phyloP scores from a whole-genome alignment of 2,113 vertebrate genomes.

The Oncorhynchus clarkii region DNA sequence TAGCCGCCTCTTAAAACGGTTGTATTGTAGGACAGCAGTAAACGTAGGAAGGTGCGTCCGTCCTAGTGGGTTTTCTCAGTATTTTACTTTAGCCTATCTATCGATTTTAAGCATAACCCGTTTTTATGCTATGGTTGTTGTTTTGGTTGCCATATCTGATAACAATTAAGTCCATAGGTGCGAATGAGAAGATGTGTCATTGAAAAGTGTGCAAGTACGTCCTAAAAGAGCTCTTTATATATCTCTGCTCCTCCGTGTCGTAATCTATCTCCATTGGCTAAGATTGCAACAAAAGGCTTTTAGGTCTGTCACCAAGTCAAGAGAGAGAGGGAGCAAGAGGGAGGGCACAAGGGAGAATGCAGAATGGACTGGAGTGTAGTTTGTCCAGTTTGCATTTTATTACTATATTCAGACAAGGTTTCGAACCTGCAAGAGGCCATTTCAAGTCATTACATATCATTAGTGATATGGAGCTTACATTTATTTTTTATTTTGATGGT shows the following conservation, averaged over 20 bases:
- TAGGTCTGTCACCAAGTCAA: constrained; percentile 89
- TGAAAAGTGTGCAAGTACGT: constrained; percentile 79
- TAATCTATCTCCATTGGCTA: constrained; percentile 95
- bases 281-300: constrained; percentile 92
- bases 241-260: constrained; percentile 91
- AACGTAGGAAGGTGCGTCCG: constrained; percentile 45
- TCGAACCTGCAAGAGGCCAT: not conserved
- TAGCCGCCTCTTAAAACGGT: constrained; percentile 46
- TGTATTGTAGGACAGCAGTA: constrained; percentile 45
- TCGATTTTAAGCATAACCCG: constrained; percentile 56
- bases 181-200: constrained; percentile 73
- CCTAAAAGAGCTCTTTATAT: constrained; percentile 88
- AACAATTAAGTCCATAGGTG: constrained; percentile 68
- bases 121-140: constrained; percentile 55
- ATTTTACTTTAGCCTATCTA: constrained; percentile 58
- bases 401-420: not conserved
- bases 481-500: no score
- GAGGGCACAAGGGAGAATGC: constrained; percentile 52
- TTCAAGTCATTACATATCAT: not conserved
- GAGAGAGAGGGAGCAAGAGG: constrained; percentile 64
- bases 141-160: constrained; percentile 53
- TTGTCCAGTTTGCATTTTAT: constrained; percentile 47
- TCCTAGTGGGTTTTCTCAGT: constrained; percentile 42
- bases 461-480: not conserved
- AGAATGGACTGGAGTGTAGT: constrained; percentile 48